These are phyloP conservation scores for Eonycteris spelaea DNA, from an alignment of 2,113 vertebrate genomes.

Conservation along the genomic window DNA sequence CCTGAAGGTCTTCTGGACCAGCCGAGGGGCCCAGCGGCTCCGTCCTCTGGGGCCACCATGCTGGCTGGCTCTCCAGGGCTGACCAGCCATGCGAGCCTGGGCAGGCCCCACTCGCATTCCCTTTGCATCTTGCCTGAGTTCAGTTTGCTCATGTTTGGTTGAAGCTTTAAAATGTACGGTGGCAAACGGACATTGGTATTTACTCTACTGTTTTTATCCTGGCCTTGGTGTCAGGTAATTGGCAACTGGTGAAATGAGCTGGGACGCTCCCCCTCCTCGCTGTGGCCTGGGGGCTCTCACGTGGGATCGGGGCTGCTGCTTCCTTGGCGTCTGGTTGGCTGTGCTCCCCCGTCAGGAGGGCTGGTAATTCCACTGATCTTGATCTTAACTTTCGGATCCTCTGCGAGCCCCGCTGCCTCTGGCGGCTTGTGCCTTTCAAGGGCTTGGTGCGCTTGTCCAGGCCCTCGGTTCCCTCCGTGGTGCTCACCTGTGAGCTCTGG, in stretches of 20 bases:
- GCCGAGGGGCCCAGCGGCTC: neutral
- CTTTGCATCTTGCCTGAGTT: neutral
- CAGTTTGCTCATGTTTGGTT: neutral
- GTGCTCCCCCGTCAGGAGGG: neutral
- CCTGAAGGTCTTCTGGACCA: neutral
- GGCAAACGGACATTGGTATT: neutral
- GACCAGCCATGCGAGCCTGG: neutral
- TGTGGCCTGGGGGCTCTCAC: neutral
- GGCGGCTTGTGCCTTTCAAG: neutral
- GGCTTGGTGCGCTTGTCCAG: too few relatives aligned
- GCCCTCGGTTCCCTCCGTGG: too few relatives aligned
- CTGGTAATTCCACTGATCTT: too few relatives aligned
- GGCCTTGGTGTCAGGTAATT: neutral
- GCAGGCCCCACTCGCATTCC: neutral
- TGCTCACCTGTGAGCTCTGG: accelerated
- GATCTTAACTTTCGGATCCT: too few relatives aligned
- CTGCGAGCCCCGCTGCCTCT: neutral
- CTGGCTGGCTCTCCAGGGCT: neutral
- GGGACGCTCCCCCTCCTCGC: neutral
- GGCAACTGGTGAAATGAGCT: neutral
- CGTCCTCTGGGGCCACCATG: too few relatives aligned
- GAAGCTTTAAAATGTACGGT: neutral
- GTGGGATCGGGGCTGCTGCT: neutral
- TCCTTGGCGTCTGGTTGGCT: neutral
- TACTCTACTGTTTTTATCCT: neutral